Base-by-base conservation (phyloP, 2,888 invertebrate species). In the Conops quadrifasciatus region DNA sequence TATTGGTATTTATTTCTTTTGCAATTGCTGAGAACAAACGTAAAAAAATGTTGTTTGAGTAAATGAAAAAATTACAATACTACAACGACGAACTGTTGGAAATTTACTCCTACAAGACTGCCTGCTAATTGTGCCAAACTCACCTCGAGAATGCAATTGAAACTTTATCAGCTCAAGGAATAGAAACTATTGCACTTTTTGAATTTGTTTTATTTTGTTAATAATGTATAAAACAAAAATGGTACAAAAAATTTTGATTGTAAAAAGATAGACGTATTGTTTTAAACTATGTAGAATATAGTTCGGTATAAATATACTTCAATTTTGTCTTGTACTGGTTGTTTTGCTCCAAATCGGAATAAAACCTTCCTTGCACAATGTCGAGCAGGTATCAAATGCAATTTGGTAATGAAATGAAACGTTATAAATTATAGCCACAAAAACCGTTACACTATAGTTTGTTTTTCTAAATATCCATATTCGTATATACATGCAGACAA, bases 361-460 rank as follows among this genome's bases (percentile, higher is more conserved):
- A 28, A 51, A 28, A 28, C 19, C 24, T n/a, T n/a, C n/a, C n/a
- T n/a, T n/a, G 36, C 36, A 36, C 36, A 9, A 7, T 36, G 9
- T 36, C 36, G 36, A 36, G 9, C 36, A 7, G 58, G 43, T 45
- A 59, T 58, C 43, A 67, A 59, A 45, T 67, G 26, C 36, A 24
- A 13, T 4, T 19, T 26, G 53, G 21, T 56, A 16, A 15, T 49
- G 67, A 28, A 67, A 59, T 1, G n/a, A 49, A 30, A 30, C 59
- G 60, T 59, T 68, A 59, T 56, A 58, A 13, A 53, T 43, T 60
- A 60, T 11, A 21, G 21, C 49, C n/a, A 21, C 7, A 47, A 65
- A 60, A 74, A 56, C 75, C 75, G 75, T 75, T 75, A 75, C 62
- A 67, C 71, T 64, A 68, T 47, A 56, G 45, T 49, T 64, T 73